A percentile compares a stretch with the other conserved stretches of the same genome.
phyloP scores from a whole-genome alignment of 2,888 invertebrate genomes.

The Merodon equestris region DNA sequence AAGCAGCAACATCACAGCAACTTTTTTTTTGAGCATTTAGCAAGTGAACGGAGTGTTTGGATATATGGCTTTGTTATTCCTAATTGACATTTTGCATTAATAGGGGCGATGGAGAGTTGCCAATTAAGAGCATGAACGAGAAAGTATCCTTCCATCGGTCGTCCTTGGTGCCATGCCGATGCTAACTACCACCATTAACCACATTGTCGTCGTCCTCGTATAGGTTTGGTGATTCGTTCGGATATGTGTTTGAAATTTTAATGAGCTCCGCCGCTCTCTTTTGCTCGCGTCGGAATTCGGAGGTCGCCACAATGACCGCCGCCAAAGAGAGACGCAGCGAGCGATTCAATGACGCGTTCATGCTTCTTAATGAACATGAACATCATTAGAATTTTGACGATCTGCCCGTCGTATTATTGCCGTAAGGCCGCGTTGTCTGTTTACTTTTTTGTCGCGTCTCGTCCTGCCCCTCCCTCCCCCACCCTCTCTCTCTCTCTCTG shows the following conservation, averaged over 20 bases:
- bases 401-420: slow-evolving; percentile 17
- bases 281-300: slow-evolving; percentile 60
- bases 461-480: too few species aligned
- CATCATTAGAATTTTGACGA: slow-evolving; percentile 69
- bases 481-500: too few species aligned
- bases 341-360: slow-evolving; percentile 51
- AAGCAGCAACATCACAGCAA: too few species aligned
- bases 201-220: slow-evolving; percentile 56
- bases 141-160: slow-evolving; percentile 43
- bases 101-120: slow-evolving; percentile 68
- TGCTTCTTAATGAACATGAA: slow-evolving; percentile 64
- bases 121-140: slow-evolving; percentile 69
- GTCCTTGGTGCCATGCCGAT: slow-evolving; percentile 48
- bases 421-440: slow-evolving; percentile 4
- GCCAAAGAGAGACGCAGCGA: slow-evolving; percentile 9
- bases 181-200: slow-evolving; percentile 53
- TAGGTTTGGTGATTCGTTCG: slow-evolving; percentile 57
- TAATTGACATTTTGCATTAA: slow-evolving; percentile 72
- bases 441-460: too few species aligned
- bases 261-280: slow-evolving; percentile 68
- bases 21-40: slow-evolving; percentile 42
- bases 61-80: slow-evolving; percentile 71
- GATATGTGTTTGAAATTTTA: slow-evolving; percentile 71
- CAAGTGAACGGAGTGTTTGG: slow-evolving; percentile 68
- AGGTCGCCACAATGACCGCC: slow-evolving; percentile 12